Conservation (phyloP, 2,113 vertebrate genomes). For the Camelus dromedarius region DNA sequence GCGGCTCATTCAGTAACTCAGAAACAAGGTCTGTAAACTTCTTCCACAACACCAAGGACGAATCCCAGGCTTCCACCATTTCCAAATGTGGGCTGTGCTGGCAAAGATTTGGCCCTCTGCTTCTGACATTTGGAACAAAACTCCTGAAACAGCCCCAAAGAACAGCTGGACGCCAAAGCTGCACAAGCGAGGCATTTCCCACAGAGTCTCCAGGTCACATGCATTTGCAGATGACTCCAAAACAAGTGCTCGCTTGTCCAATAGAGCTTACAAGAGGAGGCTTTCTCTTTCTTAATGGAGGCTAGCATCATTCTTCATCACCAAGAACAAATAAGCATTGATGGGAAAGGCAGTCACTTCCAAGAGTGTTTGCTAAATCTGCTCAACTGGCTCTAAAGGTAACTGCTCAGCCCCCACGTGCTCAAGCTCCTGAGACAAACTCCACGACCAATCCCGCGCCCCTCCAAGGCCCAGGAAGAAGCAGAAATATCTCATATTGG, state of each 20-base stretch:
- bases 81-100: conserved; percentile 1
- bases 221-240: conserved; percentile 65
- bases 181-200: conserved; percentile 60
- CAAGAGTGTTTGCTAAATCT: conserved; percentile 41
- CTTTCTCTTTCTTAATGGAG: conserved; percentile 53
- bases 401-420: background rate
- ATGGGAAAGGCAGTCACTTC: conserved; percentile 47
- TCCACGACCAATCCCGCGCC: background rate
- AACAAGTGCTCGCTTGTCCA: conserved; percentile 75
- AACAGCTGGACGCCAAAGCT: conserved; percentile 15
- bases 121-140: conserved; percentile 67
- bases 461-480: background rate
- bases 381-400: conserved; percentile 36
- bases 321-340: conserved; percentile 75
- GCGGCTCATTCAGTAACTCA: background rate
- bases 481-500: background rate
- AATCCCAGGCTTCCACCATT: background rate
- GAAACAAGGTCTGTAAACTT: background rate
- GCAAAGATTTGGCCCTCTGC: background rate
- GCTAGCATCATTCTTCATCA: conserved; percentile 64
- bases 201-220: conserved; percentile 70
- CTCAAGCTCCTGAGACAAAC: background rate
- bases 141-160: conserved; percentile 27
- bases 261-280: conserved; percentile 5
- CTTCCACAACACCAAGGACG: background rate